Percentiles rank a stretch among this genome's conserved stretches.
Evolutionary conservation across 2,888 invertebrate genomes (phyloP).

Genomic region (Xestobium rufovillosum): DNA sequence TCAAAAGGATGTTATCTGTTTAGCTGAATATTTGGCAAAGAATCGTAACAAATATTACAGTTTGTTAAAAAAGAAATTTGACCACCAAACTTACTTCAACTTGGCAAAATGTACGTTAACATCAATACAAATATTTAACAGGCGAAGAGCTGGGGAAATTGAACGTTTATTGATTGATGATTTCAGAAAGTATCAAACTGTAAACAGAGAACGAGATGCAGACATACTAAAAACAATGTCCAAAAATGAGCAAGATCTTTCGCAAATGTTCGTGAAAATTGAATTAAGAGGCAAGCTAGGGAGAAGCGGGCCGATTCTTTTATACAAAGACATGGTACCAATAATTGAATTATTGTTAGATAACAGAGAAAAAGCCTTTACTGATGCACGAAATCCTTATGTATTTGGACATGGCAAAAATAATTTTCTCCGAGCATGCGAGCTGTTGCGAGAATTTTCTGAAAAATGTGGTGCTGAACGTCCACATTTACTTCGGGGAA

Average conservation of each 20-base stretch:
- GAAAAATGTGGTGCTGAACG: slow-evolving; percentile 23
- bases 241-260: neutral
- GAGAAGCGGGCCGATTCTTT: neutral
- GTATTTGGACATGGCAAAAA: neutral
- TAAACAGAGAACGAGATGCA: neutral
- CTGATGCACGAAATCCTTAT: too few relatives aligned
- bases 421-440: slow-evolving; percentile 21
- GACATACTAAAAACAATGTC: neutral
- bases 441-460: slow-evolving; percentile 20
- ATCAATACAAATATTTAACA: slow-evolving; percentile 15
- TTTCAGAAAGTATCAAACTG: slow-evolving; percentile 1
- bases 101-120: slow-evolving; percentile 11
- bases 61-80: too few relatives aligned
- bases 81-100: too few relatives aligned
- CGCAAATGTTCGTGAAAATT: neutral
- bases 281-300: slow-evolving; percentile 3
- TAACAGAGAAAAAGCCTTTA: too few relatives aligned
- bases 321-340: neutral
- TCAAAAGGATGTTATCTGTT: too few relatives aligned
- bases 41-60: too few relatives aligned
- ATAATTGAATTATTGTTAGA: slow-evolving; percentile 1
- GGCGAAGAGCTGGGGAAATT: slow-evolving; percentile 14
- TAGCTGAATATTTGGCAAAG: too few relatives aligned
- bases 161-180: slow-evolving; percentile 12
- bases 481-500: slow-evolving; percentile 22